Percentiles rank a stretch among this genome's conserved stretches.
Conservation (phyloP, 2,113 vertebrate species). For the Australoheros scitulus region DNA sequence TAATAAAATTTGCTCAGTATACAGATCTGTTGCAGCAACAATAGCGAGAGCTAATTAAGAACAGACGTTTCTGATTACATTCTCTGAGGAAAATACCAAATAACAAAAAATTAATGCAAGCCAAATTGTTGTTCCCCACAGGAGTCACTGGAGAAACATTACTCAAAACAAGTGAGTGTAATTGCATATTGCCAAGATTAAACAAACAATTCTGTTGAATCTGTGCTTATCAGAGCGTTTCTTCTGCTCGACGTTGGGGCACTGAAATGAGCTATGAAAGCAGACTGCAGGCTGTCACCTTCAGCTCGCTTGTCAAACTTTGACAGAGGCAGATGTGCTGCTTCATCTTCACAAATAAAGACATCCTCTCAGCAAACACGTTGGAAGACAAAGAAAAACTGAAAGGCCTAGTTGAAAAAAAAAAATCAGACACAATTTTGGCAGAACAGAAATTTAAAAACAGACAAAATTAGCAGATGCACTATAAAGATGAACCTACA, state of each 20-base stretch:
- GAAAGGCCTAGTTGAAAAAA: not conserved
- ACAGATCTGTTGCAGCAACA: slow-evolving; percentile 16
- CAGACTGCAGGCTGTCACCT: slow-evolving; percentile 44
- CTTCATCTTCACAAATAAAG: slow-evolving; percentile 20
- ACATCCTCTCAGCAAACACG: slow-evolving; percentile 8
- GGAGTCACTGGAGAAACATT: slow-evolving; percentile 60
- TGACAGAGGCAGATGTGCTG: slow-evolving; percentile 52
- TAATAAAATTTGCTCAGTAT: slow-evolving; percentile 16
- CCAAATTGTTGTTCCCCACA: slow-evolving; percentile 63
- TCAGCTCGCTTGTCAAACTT: slow-evolving; percentile 22
- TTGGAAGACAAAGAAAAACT: not conserved
- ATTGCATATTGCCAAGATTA: slow-evolving; percentile 55
- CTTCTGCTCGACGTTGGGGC: slow-evolving; percentile 14
- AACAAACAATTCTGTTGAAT: slow-evolving; percentile 62
- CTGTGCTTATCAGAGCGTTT: slow-evolving; percentile 50
- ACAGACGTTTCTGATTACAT: slow-evolving; percentile 33
- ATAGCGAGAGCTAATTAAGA: slow-evolving; percentile 57
- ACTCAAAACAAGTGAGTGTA: slow-evolving; percentile 48
- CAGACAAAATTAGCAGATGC: not conserved
- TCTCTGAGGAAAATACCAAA: slow-evolving; percentile 45
- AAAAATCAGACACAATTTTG: not conserved
- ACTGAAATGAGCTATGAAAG: slow-evolving; percentile 30
- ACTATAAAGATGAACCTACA: not conserved
- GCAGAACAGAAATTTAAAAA: not conserved
- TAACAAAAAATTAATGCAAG: slow-evolving; percentile 33